Evolutionary conservation across 2,113 vertebrate genomes (phyloP).

Genomic region (Leptosomus discolor): DNA sequence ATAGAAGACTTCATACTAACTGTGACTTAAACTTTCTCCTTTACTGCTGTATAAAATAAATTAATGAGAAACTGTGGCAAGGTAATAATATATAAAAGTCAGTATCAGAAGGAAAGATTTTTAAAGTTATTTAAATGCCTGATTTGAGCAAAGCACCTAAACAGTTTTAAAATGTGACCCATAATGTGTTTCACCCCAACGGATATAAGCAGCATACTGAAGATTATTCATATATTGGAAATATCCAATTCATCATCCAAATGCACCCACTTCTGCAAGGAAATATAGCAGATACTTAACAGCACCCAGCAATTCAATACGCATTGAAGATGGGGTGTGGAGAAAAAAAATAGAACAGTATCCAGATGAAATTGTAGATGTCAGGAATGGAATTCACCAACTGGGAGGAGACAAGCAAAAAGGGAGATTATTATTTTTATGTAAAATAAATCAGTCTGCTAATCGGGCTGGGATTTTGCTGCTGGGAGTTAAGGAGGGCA

Average conservation of each 20-base stretch:
- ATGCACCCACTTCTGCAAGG: conserved; percentile 49
- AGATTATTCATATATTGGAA: conserved; percentile 39
- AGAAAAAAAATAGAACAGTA: conserved; percentile 39
- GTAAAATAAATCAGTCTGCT: conserved; percentile 71
- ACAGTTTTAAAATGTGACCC: conserved; percentile 20
- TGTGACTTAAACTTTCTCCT: not conserved
- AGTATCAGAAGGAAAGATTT: not conserved
- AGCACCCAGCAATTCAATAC: not conserved
- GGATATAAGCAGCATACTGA: conserved; percentile 40
- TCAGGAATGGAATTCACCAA: conserved; percentile 63
- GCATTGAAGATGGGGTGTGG: conserved; percentile 11
- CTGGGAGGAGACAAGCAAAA: not conserved
- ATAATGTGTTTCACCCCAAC: conserved; percentile 32
- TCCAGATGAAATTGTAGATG: conserved; percentile 60
- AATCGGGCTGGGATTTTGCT: conserved; percentile 70
- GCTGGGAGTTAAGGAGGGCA: conserved; percentile 70
- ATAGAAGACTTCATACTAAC: not conserved
- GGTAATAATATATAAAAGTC: conserved; percentile 13
- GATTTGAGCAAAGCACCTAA: not conserved
- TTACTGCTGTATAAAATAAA: not conserved
- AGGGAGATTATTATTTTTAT: conserved; percentile 61
- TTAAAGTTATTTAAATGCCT: not conserved
- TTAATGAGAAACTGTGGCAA: not conserved
- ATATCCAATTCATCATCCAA: conserved; percentile 49
- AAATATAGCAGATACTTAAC: conserved; percentile 30